Conservation (phyloP, 2,113 vertebrate genomes). For the Carlito syrichta region DNA sequence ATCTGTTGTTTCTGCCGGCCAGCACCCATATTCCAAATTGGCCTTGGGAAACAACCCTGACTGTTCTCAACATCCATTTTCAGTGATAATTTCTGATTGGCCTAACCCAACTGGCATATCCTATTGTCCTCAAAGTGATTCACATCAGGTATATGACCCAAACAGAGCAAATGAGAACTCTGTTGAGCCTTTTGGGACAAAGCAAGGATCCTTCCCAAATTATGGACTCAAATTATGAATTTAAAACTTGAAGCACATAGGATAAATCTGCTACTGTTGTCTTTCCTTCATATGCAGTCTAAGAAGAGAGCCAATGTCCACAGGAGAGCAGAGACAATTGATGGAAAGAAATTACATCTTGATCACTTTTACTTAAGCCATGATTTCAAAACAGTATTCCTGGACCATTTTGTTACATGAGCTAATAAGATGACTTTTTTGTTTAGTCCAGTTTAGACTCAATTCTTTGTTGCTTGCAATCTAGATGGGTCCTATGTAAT, state of each 20-base stretch:
- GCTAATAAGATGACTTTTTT: background rate
- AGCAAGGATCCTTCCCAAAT: background rate
- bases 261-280: background rate
- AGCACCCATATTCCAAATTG: background rate
- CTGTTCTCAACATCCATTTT: background rate
- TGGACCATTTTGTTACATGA: background rate
- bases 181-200: background rate
- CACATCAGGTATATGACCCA: background rate
- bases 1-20: background rate
- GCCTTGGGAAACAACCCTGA: background rate
- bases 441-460: background rate
- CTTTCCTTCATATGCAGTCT: background rate
- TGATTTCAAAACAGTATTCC: background rate
- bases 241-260: background rate
- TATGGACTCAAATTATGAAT: no score
- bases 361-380: background rate
- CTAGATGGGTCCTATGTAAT: background rate
- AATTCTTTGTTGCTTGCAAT: background rate
- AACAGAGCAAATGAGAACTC: background rate
- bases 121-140: background rate
- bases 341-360: background rate
- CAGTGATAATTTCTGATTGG: background rate
- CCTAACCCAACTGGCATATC: background rate
- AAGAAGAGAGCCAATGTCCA: background rate
- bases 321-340: background rate